Evolutionary conservation across 2,888 invertebrate species (phyloP).

Genomic region (Ophraella communa): DNA sequence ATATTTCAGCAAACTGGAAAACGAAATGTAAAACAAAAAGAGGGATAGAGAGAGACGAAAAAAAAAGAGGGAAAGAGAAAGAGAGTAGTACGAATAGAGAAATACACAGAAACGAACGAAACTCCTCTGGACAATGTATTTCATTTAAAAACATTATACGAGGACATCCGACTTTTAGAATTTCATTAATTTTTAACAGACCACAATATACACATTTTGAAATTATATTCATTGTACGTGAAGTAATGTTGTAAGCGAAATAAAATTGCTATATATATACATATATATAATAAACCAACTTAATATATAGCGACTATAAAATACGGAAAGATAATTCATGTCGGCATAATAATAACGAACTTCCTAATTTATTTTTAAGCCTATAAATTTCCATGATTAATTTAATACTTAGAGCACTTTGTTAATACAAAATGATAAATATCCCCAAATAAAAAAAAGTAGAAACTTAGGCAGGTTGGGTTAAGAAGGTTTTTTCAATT

Average conservation of each 20-base stretch:
- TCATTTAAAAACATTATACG: conserved; percentile 42
- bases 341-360: not conserved
- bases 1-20: conserved; percentile 49
- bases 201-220: conserved; percentile 27
- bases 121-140: conserved; percentile 41
- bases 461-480: too few relatives aligned
- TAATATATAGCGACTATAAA: not conserved
- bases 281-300: conserved; percentile 8
- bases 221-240: conserved; percentile 4
- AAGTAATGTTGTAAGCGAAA: conserved; percentile 6
- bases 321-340: conserved; percentile 5
- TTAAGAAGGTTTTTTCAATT: too few relatives aligned
- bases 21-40: conserved; percentile 43
- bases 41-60: conserved; percentile 42
- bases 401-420: not conserved
- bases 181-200: conserved; percentile 36
- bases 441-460: not conserved
- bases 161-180: conserved; percentile 28
- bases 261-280: conserved; percentile 1
- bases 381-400: not conserved
- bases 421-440: not conserved
- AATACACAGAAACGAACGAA: conserved; percentile 19
- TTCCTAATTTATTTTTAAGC: not conserved
- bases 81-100: conserved; percentile 18
- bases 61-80: conserved; percentile 41